phyloP scores from a whole-genome alignment of 2,113 vertebrate species.

The Himantopus leucocephalus region DNA sequence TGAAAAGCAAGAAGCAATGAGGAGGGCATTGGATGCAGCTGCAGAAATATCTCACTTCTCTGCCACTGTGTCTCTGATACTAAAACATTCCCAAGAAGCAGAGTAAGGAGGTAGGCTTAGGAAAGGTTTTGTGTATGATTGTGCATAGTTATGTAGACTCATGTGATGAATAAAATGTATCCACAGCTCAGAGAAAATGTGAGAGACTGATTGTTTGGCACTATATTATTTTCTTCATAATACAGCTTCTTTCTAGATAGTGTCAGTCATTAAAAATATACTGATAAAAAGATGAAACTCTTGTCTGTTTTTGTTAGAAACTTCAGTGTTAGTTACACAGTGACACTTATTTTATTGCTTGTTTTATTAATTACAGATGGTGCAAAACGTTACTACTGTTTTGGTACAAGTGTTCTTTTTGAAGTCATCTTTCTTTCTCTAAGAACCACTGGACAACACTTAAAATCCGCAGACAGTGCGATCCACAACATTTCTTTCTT shows the following conservation, averaged over 20 bases:
- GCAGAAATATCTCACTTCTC: neutral
- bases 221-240: neutral
- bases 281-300: neutral
- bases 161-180: neutral
- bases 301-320: neutral
- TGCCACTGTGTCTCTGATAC: neutral
- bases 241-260: neutral
- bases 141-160: neutral
- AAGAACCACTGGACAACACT: neutral
- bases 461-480: neutral
- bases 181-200: neutral
- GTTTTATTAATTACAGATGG: neutral
- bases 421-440: neutral
- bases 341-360: neutral
- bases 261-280: neutral
- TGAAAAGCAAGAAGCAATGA: neutral
- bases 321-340: neutral
- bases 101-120: neutral
- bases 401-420: neutral
- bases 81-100: neutral
- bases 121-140: neutral
- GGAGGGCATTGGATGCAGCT: neutral
- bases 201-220: neutral
- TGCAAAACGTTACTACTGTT: neutral
- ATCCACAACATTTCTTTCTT: neutral